Evolutionary conservation across 2,888 invertebrate genomes (phyloP), one percentile per base, ranked within the genome.

Genomic region (Therioaphis trifolii): DNA sequence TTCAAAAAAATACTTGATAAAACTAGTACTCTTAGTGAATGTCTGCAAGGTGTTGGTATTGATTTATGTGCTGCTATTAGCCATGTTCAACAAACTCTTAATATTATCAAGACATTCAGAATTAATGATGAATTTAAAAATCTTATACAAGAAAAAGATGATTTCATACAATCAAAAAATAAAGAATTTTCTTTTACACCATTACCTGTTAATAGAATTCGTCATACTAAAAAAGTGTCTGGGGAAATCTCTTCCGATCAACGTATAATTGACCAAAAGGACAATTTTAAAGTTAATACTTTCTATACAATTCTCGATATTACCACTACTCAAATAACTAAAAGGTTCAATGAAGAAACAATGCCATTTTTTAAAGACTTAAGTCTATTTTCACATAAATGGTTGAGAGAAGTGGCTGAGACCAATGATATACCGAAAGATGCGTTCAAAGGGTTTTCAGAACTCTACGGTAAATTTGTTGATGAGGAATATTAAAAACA

Each of bases 41-140:
- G 15, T 49, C 27, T 71, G 21, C 71, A 49, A 49, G 15, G 0
- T 18, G 27, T 29, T 18, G 49, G 29, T 14, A 71, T 71, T 43
- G 71, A 71, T 71, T 71, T 71, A 71, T 71, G 46, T 18, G 49
- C 27, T 24, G 71, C 49, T 15, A 49, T 46, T 21, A 46, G 46
- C 12, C 24, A 27, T 46, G 15, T 71, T 14, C 71, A 46, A 46
- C 7, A 4, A 15, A 4, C 9, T 58, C n/a, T 24, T 3, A 18
- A 2, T 9, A 58, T 11, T 9, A 58, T 58, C 18, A n/a, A 58
- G n/a, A 58, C 7, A 9, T 58, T 58, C n/a, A 11, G 58, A 24
- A 18, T 7, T 58, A n/a, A 58, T 58, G 58, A 24, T 24, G 68
- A 35, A 68, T 68, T 68, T 18, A 68, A 68, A 14, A 43, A 68